These are phyloP conservation scores for Zhuqinia jingwanae DNA, from an alignment of 2,888 invertebrate species.

Conservation along the genomic window DNA sequence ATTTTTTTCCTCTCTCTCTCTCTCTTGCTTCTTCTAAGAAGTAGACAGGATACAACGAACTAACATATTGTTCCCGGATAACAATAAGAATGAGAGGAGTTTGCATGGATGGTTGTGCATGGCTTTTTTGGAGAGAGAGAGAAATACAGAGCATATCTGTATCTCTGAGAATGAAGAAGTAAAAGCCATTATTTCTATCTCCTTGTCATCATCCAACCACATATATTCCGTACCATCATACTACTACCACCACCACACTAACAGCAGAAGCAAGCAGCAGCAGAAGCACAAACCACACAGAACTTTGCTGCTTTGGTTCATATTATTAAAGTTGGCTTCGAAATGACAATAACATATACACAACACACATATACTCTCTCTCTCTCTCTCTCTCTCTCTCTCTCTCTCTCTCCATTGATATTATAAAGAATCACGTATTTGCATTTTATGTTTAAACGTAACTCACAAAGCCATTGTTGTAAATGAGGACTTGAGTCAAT, in stretches of 20 bases:
- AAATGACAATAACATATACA: slow-evolving; percentile 36
- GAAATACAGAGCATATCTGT: slow-evolving; percentile 12
- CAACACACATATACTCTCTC: background rate
- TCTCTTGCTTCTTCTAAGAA: background rate
- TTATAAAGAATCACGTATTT: slow-evolving; percentile 43
- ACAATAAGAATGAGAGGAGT: slow-evolving; percentile 41
- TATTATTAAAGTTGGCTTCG: slow-evolving; percentile 34
- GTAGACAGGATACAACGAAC: background rate
- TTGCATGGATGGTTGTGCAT: slow-evolving; percentile 36
- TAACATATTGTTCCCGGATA: slow-evolving; percentile 34
- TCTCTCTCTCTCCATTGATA: slow-evolving; percentile 22
- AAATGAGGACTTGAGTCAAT: slow-evolving; percentile 36
- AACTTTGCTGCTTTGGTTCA: background rate
- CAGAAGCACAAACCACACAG: too few species aligned
- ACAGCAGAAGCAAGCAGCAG: too few species aligned
- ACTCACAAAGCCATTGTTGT: slow-evolving; percentile 7
- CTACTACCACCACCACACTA: slow-evolving; percentile 1
- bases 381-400: too few species aligned
- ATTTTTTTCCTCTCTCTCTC: background rate
- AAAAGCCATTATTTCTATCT: slow-evolving; percentile 60
- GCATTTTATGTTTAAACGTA: slow-evolving; percentile 41
- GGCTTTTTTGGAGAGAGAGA: slow-evolving; percentile 12
- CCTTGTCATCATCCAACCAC: slow-evolving; percentile 34
- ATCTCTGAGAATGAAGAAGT: slow-evolving; percentile 42
- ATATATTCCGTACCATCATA: background rate